A percentile compares a stretch with the other conserved stretches of the same genome.
These are phyloP conservation scores for Tenebrosternarchus preto DNA, from an alignment of 2,113 vertebrate genomes.

Conservation along the genomic window DNA sequence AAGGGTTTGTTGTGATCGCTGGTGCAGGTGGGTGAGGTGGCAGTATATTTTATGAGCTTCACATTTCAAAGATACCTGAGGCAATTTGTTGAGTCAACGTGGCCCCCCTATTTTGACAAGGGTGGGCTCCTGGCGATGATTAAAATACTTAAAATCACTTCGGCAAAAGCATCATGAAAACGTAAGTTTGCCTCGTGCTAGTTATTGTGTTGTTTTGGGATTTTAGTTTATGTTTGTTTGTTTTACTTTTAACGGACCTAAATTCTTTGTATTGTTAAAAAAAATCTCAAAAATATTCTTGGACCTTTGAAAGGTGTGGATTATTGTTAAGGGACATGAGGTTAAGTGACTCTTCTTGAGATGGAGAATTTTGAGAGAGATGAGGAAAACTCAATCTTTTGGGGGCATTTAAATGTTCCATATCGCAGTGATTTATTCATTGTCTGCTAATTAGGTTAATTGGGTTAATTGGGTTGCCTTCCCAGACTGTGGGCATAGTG, in stretches of 20 bases:
- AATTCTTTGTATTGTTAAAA: constrained; percentile 3
- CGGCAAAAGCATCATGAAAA: neutral
- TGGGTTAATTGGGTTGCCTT: constrained; percentile 8
- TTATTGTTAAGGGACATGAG: constrained; percentile 9
- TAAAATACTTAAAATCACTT: neutral
- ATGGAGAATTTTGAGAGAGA: constrained; percentile 19
- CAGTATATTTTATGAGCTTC: constrained; percentile 57
- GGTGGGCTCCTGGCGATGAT: neutral
- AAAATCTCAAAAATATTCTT: neutral
- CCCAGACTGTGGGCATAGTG: constrained; percentile 11
- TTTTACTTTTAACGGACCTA: neutral
- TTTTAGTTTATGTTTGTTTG: too few species aligned
- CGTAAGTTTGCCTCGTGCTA: neutral
- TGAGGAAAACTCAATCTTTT: constrained; percentile 19
- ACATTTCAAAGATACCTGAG: constrained; percentile 55
- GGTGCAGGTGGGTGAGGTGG: constrained; percentile 62
- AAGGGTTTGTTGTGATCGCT: constrained; percentile 59
- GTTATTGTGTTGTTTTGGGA: neutral
- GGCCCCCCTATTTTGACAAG: constrained; percentile 22
- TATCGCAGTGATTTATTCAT: constrained; percentile 49
- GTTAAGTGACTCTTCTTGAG: constrained; percentile 20
- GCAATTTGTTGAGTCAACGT: constrained; percentile 53
- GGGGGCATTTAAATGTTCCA: constrained; percentile 30
- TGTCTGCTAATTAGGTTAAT: constrained; percentile 45
- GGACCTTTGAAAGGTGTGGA: neutral